phyloP scores from a whole-genome alignment of 2,797 vertebrate species.

The Tragelaphus oryx region DNA sequence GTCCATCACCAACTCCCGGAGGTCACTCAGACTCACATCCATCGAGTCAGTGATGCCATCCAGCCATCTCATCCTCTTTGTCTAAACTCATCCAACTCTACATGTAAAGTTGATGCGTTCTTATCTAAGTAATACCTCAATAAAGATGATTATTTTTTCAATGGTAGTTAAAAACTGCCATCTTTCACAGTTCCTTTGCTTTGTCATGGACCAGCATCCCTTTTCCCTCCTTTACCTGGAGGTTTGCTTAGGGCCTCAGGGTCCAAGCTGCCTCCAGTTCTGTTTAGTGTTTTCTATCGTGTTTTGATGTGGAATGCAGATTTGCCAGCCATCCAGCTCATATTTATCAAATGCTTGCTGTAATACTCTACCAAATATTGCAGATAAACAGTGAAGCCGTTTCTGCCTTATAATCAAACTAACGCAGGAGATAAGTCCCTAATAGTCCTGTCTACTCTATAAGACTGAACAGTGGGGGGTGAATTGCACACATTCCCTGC shows the following conservation, averaged over 20 bases:
- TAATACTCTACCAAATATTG: background rate
- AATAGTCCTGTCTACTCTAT: background rate
- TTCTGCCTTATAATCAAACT: background rate
- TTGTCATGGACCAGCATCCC: background rate
- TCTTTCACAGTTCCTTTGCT: background rate
- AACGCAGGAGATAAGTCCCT: background rate
- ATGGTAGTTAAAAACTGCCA: background rate
- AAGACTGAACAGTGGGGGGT: background rate
- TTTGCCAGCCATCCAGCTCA: background rate
- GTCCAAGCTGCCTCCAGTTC: background rate
- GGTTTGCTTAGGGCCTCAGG: background rate
- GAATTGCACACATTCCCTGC: background rate
- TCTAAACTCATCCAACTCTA: background rate
- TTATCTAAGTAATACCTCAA: background rate
- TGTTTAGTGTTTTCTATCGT: background rate
- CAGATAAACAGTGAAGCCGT: background rate
- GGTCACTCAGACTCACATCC: too few relatives aligned
- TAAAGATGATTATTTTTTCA: background rate
- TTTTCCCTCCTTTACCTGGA: background rate
- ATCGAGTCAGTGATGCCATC: too few relatives aligned
- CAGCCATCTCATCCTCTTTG: too few relatives aligned
- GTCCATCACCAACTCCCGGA: too few relatives aligned
- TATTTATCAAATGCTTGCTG: background rate
- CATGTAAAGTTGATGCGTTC: background rate
- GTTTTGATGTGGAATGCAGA: background rate